Evolutionary conservation across 2,888 invertebrate genomes (phyloP), one percentile per base, ranked within the genome.

Genomic region (Aphodius sticticus): DNA sequence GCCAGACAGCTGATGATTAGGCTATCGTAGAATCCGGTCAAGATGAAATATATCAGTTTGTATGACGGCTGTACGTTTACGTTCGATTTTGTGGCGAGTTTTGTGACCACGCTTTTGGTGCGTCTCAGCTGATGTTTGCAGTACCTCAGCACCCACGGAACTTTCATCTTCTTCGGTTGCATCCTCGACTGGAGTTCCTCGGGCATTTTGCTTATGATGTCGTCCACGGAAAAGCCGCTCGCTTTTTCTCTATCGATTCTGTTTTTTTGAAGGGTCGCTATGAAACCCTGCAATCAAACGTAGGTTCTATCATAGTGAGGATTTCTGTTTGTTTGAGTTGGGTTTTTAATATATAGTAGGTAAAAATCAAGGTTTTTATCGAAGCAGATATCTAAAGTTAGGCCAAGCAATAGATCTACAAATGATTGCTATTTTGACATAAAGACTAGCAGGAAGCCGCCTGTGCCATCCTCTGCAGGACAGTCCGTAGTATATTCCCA

Each of bases 1-100:
- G 74, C n/a, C 26, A 81, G 70, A 16, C 69, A 69, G 16, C 77
- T 75, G 16, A 81, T 74, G 26, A 81, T 75, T 7, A 38, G 35
- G 12, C 76, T 77, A 69, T 81, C 81, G 53, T 79, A 81, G 71
- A 81, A 81, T 38, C 81, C 81, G 0, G 78, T 77, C 6, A 81
- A 37, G 69, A 81, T 53, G 26, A 81, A 16, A 70, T 79, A 77
- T 14, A 81, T 71, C 37, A 16, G 70, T 78, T 81, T 69, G 14
- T 69, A 35, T 6, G 16, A 14, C 14, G 35, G 36, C 6, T 69
- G 14, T 16, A 36, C 15, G 69, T 76, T 72, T 6, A 69, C 26
- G n/a, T 75, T 26, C n/a, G 6, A 14, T 14, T 70, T n/a, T 53
- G 16, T 70, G 7, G 26, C 14, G 15, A 0, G 7, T 12, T 12